These are phyloP conservation scores for Prosopocoilus inquinatus DNA, from an alignment of 2,888 invertebrate species.

Conservation along the genomic window DNA sequence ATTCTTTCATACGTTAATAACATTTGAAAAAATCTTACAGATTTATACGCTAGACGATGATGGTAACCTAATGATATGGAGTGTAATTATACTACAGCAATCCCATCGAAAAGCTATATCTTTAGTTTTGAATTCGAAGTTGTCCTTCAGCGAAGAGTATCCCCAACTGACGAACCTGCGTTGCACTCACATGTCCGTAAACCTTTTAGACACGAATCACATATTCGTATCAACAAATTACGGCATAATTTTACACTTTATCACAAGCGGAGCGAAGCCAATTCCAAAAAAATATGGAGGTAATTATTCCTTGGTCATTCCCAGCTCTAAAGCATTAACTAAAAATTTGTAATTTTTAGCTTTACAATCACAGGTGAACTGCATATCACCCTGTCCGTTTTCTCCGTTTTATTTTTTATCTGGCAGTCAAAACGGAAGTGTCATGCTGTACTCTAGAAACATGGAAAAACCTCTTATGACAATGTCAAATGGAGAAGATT, in stretches of 20 bases:
- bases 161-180: slow-evolving; percentile 39
- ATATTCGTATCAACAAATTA: slow-evolving; percentile 53
- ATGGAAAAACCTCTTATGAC: slow-evolving; percentile 49
- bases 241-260: slow-evolving; percentile 49
- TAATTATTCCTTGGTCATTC: slow-evolving; percentile 1
- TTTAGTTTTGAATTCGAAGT: slow-evolving; percentile 49
- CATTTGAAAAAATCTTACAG: slow-evolving; percentile 34
- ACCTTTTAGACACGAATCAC: slow-evolving; percentile 48
- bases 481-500: slow-evolving; percentile 41
- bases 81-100: slow-evolving; percentile 43
- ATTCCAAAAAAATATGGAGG: slow-evolving; percentile 38
- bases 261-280: slow-evolving; percentile 37
- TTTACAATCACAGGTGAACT: slow-evolving; percentile 43
- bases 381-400: slow-evolving; percentile 54
- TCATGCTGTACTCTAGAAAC: slow-evolving; percentile 52
- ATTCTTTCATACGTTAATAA: too few relatives aligned
- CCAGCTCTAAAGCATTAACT: not conserved
- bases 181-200: slow-evolving; percentile 51
- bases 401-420: slow-evolving; percentile 52
- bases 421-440: slow-evolving; percentile 54
- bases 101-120: slow-evolving; percentile 35
- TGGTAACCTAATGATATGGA: slow-evolving; percentile 54
- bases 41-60: slow-evolving; percentile 55
- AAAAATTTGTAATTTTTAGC: slow-evolving; percentile 33
- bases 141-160: slow-evolving; percentile 40